Evolutionary conservation across 1,140 invertebrate genomes (phyloP).

Genomic region (Zaprionus ornatus): DNA sequence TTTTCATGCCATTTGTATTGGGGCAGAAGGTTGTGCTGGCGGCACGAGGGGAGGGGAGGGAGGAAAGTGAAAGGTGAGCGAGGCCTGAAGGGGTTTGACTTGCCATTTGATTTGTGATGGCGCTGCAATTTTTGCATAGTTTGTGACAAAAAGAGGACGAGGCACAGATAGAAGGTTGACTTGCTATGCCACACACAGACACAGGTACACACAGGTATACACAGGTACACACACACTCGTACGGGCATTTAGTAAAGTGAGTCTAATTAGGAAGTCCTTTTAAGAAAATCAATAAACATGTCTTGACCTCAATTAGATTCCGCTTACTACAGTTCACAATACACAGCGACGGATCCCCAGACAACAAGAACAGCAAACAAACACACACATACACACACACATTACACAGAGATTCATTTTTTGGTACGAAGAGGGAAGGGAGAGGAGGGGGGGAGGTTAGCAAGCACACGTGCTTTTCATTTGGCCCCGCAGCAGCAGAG

Average conservation of each 20-base stretch:
- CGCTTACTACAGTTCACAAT: constrained; percentile 79
- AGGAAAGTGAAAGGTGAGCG: neutral
- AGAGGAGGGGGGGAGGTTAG: neutral
- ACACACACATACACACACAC: constrained; percentile 54
- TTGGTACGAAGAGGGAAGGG: neutral
- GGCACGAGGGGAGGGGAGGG: too few relatives aligned
- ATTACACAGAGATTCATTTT: constrained; percentile 48
- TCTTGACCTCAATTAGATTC: constrained; percentile 82
- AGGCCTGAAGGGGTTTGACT: neutral
- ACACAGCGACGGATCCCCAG: constrained; percentile 67
- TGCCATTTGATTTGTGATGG: constrained; percentile 51
- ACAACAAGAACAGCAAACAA: constrained; percentile 58
- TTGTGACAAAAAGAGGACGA: constrained; percentile 21
- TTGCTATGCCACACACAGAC: neutral
- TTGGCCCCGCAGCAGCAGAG: constrained; percentile 33
- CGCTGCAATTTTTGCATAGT: constrained; percentile 41
- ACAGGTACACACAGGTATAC: neutral
- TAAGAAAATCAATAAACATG: constrained; percentile 82
- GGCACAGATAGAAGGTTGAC: neutral
- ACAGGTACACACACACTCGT: constrained; percentile 4
- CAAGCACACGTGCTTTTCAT: constrained; percentile 71
- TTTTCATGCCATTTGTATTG: constrained; percentile 34
- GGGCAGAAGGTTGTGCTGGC: neutral
- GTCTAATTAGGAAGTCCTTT: constrained; percentile 81
- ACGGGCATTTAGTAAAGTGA: constrained; percentile 59